Percentiles rank a stretch among this genome's conserved stretches.
Evolutionary conservation across 2,113 vertebrate genomes (phyloP).

Genomic region (Cebus imitator): DNA sequence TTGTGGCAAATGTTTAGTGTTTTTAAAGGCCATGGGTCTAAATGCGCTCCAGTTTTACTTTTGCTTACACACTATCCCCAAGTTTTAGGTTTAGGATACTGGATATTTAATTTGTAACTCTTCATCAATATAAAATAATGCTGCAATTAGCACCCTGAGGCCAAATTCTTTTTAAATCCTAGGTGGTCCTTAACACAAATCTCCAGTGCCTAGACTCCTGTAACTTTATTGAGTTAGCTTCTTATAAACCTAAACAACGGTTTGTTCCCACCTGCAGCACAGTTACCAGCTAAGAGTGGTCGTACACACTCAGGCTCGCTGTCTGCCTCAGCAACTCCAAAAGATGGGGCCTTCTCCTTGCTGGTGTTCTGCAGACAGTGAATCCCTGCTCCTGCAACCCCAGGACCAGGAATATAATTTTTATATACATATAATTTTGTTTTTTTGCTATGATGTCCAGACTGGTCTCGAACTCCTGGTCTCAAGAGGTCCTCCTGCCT

Average conservation of each 20-base stretch:
- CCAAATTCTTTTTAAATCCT: conserved; percentile 10
- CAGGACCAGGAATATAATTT: neutral
- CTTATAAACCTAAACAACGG: neutral
- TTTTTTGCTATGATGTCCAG: no score
- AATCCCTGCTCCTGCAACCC: neutral
- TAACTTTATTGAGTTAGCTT: neutral
- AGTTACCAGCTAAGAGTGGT: neutral
- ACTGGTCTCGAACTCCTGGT: no score
- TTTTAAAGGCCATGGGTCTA: neutral
- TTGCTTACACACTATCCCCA: neutral
- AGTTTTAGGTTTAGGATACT: neutral
- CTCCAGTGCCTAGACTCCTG: neutral
- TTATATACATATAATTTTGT: no score
- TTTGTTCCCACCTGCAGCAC: neutral
- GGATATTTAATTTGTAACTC: neutral
- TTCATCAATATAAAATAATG: neutral
- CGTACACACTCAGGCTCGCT: neutral
- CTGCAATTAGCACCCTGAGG: neutral
- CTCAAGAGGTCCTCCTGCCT: no score
- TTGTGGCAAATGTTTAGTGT: neutral
- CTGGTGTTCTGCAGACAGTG: neutral
- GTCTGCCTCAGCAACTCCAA: neutral
- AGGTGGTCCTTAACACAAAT: neutral
- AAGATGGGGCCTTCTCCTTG: neutral
- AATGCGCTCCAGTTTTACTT: neutral